These are phyloP conservation scores for Astreopora myriophthalma DNA, from an alignment of 64 coral and sea anemone genomes.

Conservation along the genomic window DNA sequence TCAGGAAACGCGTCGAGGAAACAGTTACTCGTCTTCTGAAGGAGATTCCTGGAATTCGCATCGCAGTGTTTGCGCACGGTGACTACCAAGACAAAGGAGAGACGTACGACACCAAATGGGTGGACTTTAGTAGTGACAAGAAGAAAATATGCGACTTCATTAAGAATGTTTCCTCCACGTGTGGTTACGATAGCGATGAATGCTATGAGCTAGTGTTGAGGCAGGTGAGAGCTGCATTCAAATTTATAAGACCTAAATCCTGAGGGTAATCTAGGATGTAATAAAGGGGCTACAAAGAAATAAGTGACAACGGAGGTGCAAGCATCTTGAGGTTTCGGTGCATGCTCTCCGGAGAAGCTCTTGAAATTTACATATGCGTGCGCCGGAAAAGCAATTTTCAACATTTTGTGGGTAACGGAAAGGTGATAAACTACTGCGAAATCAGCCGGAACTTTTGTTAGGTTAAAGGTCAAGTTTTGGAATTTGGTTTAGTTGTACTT, in stretches of 20 bases:
- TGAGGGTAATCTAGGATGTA: no score
- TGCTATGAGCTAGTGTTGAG: slow-evolving; percentile 97
- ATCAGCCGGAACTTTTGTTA: no score
- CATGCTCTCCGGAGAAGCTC: no score
- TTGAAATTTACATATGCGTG: no score
- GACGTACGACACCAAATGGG: slow-evolving; percentile 94
- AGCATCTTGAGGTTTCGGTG: no score
- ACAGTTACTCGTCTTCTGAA: slow-evolving; percentile 80
- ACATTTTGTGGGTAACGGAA: no score
- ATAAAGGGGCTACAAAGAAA: no score
- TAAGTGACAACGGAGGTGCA: no score
- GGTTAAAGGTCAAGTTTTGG: no score
- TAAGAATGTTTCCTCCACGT: slow-evolving; percentile 89
- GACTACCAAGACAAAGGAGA: slow-evolving; percentile 88
- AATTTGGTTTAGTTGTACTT: no score
- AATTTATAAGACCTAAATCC: neutral
- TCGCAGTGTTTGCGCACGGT: slow-evolving; percentile 94
- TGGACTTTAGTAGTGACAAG: slow-evolving; percentile 91
- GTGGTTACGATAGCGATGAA: slow-evolving; percentile 95
- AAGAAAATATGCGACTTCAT: slow-evolving; percentile 90
- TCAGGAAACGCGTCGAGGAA: slow-evolving; percentile 83
- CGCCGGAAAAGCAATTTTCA: no score
- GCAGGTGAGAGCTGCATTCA: slow-evolving; percentile 63
- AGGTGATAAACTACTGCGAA: no score
- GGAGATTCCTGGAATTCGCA: slow-evolving; percentile 89